These are phyloP conservation scores for Drosophila lowei DNA, from an alignment of 1,140 invertebrate species.

Conservation along the genomic window DNA sequence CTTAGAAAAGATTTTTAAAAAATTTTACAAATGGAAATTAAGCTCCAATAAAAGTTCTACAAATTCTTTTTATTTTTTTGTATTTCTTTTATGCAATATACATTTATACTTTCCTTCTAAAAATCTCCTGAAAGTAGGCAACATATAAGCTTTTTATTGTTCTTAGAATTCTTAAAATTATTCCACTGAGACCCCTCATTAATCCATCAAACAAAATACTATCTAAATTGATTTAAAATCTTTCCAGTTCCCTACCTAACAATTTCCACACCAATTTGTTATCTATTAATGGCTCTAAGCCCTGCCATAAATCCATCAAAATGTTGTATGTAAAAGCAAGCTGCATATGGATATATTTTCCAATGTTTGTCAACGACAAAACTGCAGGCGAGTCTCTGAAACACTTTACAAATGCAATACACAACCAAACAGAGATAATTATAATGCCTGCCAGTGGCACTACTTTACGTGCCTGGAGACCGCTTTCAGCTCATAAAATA, in stretches of 20 bases:
- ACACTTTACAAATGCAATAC: slow-evolving; percentile 35
- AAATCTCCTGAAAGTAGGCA: too few species aligned
- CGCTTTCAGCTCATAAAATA: slow-evolving; percentile 58
- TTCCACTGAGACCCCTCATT: too few species aligned
- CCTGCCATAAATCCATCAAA: slow-evolving; percentile 26
- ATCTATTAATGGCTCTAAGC: background rate
- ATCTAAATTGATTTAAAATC: background rate
- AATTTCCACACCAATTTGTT: background rate
- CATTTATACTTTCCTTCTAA: too few species aligned
- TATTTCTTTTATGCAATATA: too few species aligned
- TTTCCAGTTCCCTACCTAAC: background rate
- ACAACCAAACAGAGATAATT: slow-evolving; percentile 54
- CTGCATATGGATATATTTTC: slow-evolving; percentile 20
- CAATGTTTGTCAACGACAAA: background rate
- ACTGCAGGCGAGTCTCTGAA: slow-evolving; percentile 30
- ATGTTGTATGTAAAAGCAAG: background rate
- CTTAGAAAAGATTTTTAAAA: too few species aligned
- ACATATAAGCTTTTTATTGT: too few species aligned
- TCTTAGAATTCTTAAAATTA: too few species aligned
- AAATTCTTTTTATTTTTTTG: too few species aligned
- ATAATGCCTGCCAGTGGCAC: slow-evolving; percentile 25
- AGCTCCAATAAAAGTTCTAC: too few species aligned
- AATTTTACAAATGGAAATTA: too few species aligned
- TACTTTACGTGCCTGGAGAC: too few species aligned
- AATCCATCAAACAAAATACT: too few species aligned